Evolutionary conservation across 1,140 invertebrate species (phyloP).

Genomic region (Drosophila suzukii): DNA sequence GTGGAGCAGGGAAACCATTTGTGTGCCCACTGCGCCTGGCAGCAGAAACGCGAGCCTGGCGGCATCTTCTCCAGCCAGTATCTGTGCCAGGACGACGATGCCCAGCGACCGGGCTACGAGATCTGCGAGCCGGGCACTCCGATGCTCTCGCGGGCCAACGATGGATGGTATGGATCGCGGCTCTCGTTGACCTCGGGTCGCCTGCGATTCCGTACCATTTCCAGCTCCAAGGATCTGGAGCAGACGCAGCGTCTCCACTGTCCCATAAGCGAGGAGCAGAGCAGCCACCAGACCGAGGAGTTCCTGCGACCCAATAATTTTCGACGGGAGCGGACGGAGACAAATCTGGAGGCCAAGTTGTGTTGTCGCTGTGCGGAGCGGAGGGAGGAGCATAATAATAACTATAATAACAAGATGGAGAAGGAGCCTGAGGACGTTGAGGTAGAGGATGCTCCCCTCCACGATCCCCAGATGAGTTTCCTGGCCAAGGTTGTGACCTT

Average conservation of each 20-base stretch:
- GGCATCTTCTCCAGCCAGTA: conserved; percentile 88
- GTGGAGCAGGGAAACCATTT: conserved; percentile 19
- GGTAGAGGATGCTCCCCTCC: conserved; percentile 17
- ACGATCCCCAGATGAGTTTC: conserved; percentile 72
- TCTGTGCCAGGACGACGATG: conserved; percentile 88
- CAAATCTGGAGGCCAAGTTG: conserved; percentile 44
- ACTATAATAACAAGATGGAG: conserved; percentile 17
- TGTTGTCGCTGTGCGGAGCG: conserved; percentile 65
- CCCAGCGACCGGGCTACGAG: conserved; percentile 87
- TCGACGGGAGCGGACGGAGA: conserved; percentile 69
- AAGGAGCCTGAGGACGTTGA: background rate
- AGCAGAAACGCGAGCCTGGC: conserved; percentile 77
- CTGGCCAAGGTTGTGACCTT: conserved; percentile 86
- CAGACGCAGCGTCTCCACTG: conserved; percentile 55
- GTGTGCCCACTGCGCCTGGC: conserved; percentile 74
- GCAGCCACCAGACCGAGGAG: conserved; percentile 13
- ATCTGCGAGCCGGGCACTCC: conserved; percentile 88
- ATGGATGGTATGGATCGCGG: conserved; percentile 87
- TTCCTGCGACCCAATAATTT: conserved; percentile 77
- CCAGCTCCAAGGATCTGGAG: conserved; percentile 77
- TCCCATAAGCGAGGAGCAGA: conserved; percentile 60
- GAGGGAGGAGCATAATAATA: conserved; percentile 48
- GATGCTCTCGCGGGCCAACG: conserved; percentile 88
- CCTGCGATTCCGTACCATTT: conserved; percentile 69
- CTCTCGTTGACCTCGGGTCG: conserved; percentile 68